Base-by-base conservation (phyloP, 64 coral and sea anemone species). In the Porites lutea region DNA sequence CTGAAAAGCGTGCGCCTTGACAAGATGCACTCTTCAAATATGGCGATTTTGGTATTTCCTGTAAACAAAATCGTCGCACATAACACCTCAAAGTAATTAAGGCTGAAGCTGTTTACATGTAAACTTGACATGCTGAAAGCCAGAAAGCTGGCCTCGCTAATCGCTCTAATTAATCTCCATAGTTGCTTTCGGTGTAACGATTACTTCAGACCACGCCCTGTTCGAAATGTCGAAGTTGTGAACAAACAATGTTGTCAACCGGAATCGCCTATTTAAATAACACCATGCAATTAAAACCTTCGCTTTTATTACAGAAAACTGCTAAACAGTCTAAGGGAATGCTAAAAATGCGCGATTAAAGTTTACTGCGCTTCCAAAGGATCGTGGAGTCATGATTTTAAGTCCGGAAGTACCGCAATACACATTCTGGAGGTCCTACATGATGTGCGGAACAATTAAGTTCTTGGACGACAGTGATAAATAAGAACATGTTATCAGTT, bases 41-140 rank as follows among this genome's bases (percentile, higher is more conserved):
- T n/a, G 61, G 81, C 62, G 81, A 67, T 52, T 83, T 68, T 52
- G 81, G 81, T 21, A 83, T 83, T 83, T 83, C 81, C 81, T 83
- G 81, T 83, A 83, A 83, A 83, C 43, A 83, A 67, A 68, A 18
- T 83, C 60, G 52, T 83, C 63, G 60, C 81, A 67, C 62, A 48
- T 45, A 51, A 49, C 62, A 67, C 62, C 63, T 65, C 61, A 21
- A 67, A 83, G 45, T 52, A 83, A 83, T 83, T 83, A 83, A 37
- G 14, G 81, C 46, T 59, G 62, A 67, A 65, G 15, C 62, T 67
- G 81, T 83, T 83, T 67, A 68, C 81, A 83, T 67, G 81, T 83
- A 83, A 83, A 63, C 46, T 65, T 83, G 81, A 68, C 81, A 48
- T 48, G 81, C 63, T 83, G 68, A 83, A 83, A 83, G 81, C 81